phyloP scores from a whole-genome alignment of 2,113 vertebrate genomes.

The Hystrix brachyura region DNA sequence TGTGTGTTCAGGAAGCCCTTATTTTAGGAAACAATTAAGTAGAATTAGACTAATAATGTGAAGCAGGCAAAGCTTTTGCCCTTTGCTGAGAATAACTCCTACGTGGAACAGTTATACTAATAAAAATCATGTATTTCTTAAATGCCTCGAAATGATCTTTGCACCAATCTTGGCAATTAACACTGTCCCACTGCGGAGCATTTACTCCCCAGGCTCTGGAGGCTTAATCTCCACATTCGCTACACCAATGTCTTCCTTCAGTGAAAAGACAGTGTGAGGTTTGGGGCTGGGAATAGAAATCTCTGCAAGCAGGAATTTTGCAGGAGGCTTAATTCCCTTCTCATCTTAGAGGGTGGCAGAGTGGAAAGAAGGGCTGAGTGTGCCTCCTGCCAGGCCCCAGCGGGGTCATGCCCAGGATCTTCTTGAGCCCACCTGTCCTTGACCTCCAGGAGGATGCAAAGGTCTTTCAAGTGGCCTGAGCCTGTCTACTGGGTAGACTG shows the following conservation, averaged over 20 bases:
- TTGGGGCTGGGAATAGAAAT: conserved; percentile 55
- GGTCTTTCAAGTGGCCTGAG: not conserved
- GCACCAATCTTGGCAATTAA: conserved; percentile 78
- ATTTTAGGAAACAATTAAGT: conserved; percentile 84
- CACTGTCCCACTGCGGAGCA: conserved; percentile 70
- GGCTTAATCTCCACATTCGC: conserved; percentile 55
- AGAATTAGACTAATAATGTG: conserved; percentile 81
- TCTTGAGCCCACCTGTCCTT: not conserved
- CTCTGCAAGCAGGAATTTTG: not conserved
- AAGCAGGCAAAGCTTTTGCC: conserved; percentile 84
- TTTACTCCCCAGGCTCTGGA: conserved; percentile 60
- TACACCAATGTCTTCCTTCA: not conserved
- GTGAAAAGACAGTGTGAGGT: conserved; percentile 33
- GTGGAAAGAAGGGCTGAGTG: not conserved
- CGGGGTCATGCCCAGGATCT: not conserved
- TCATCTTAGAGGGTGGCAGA: conserved; percentile 12
- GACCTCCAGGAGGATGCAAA: not conserved
- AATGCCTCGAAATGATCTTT: conserved; percentile 83
- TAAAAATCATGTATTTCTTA: conserved; percentile 83
- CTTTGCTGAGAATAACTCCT: conserved; percentile 83
- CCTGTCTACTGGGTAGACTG: not conserved
- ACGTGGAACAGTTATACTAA: conserved; percentile 78
- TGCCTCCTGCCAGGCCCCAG: not conserved
- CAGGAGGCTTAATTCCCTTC: conserved; percentile 28
- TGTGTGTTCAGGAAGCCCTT: conserved; percentile 73